Conservation (phyloP, 53 echinoderm and acorn worm species). For the Echinarachnius parma region DNA sequence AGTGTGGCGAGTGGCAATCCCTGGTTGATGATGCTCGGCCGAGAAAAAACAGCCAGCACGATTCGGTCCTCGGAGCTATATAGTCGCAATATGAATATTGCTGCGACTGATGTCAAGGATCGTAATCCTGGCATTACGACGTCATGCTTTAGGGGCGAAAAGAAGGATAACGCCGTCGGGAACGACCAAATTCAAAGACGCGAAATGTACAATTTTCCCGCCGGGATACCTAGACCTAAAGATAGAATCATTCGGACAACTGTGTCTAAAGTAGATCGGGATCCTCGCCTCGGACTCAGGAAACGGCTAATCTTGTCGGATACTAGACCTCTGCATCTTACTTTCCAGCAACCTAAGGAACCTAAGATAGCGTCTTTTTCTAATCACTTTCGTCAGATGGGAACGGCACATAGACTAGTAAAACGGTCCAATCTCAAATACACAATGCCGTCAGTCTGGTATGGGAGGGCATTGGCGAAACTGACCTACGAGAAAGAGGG, state of each 20-base stretch:
- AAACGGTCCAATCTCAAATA: conserved; percentile 22
- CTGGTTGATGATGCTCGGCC: conserved; percentile 54
- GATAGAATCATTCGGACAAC: neutral
- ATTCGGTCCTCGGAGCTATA: conserved; percentile 2
- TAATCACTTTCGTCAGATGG: conserved; percentile 3
- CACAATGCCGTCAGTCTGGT: neutral
- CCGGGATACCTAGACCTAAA: neutral
- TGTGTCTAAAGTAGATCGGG: neutral
- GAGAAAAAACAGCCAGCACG: conserved; percentile 27
- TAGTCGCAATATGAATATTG: neutral
- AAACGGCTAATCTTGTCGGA: neutral
- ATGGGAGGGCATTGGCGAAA: neutral
- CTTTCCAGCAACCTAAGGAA: conserved; percentile 18
- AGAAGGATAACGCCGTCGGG: neutral
- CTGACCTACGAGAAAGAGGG: neutral
- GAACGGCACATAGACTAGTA: neutral
- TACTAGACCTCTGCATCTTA: neutral
- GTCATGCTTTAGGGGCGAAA: conserved; percentile 6
- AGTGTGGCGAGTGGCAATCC: conserved; percentile 58
- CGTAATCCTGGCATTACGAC: conserved; percentile 17
- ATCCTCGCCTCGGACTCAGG: neutral
- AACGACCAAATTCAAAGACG: neutral
- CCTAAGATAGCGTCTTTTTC: conserved; percentile 21
- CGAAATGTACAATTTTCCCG: neutral
- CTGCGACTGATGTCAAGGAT: conserved; percentile 5